Base-by-base conservation (phyloP, 2,888 invertebrate genomes). In the Incurvaria masculella region DNA sequence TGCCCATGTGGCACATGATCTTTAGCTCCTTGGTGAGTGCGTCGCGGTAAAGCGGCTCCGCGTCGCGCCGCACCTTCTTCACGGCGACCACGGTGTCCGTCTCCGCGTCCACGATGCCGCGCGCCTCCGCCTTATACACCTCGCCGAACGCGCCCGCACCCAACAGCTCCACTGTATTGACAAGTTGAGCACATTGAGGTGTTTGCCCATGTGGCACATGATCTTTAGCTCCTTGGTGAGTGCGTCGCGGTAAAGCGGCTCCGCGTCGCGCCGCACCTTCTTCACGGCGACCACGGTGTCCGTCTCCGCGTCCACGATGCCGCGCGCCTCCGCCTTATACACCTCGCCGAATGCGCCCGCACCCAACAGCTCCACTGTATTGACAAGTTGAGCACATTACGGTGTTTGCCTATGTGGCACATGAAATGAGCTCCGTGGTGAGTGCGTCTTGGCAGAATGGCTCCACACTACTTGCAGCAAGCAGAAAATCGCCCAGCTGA, bases 111-210 rank as follows among this genome's bases (percentile, higher is more conserved):
- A 85, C 69, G 42, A 97, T 90, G 2, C 91, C 92, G 46, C 86
- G 81, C 0, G 95, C 95, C 1, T 88, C 89, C 1, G 89, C 94
- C 76, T 94, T 94, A 65, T 94, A 85, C 0, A 97, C 97, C 2
- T 95, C 89, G 18, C 97, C 97, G 65, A 97, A 97, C 6, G 96
- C 97, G 21, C 97, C 97, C 21, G 93, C 89, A 5, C 97, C 97
- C 41, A 97, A 72, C 63, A 92, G 89, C 64, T 89, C 91, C 4
- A 93, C 94, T 91, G 58, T n/a, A n/a, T n/a, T n/a, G n/a, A 57
- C 43, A 97, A 80, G 72, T 97, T 97, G 2, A 97, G 94, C 40
- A 97, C 94, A 67, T 97, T 97, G 43, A 97, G 73, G 69, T 97
- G 96, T 61, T 91, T 89, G 0, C 97, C 97, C 55, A 97, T 80